Conservation (phyloP, 2,888 invertebrate genomes). For the Cerceris rybyensis region DNA sequence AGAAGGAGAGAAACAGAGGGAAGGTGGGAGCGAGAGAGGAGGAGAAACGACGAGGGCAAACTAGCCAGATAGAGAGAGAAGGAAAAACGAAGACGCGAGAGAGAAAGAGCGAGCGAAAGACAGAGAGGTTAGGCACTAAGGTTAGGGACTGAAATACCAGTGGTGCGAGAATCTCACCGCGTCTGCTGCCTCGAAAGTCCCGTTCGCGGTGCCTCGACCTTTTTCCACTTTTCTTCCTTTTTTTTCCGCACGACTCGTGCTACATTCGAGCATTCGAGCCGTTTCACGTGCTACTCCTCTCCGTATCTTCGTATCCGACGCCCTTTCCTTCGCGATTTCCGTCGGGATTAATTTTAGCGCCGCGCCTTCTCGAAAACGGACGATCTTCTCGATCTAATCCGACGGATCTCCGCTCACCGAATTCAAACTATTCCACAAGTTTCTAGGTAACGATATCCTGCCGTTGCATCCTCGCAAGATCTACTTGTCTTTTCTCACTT, state of each 20-base stretch:
- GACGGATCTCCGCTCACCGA: background rate
- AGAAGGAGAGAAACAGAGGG: conserved; percentile 23
- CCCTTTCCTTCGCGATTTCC: conserved; percentile 7
- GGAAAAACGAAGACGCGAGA: no score
- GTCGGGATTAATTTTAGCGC: conserved; percentile 42
- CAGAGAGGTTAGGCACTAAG: conserved; percentile 61
- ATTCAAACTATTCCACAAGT: no score
- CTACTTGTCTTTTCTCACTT: no score
- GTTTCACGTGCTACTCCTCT: conserved; percentile 22
- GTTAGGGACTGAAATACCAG: conserved; percentile 68
- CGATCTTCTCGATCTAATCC: conserved; percentile 13
- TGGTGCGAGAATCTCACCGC: conserved; percentile 52
- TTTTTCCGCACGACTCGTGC: conserved; percentile 21
- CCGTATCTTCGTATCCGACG: conserved; percentile 13
- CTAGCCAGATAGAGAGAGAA: no score
- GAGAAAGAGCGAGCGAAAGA: conserved; percentile 29
- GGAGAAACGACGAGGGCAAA: conserved; percentile 23
- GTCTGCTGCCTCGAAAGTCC: conserved; percentile 45
- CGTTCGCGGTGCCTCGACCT: conserved; percentile 29
- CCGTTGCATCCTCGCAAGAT: no score
- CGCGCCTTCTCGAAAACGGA: conserved; percentile 3
- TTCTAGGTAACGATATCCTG: no score
- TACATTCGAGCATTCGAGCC: conserved; percentile 18
- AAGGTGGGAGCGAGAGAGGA: conserved; percentile 7
- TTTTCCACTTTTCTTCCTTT: conserved; percentile 53